Base-by-base conservation (phyloP, 1,140 invertebrate genomes). In the Heliconius congener region DNA sequence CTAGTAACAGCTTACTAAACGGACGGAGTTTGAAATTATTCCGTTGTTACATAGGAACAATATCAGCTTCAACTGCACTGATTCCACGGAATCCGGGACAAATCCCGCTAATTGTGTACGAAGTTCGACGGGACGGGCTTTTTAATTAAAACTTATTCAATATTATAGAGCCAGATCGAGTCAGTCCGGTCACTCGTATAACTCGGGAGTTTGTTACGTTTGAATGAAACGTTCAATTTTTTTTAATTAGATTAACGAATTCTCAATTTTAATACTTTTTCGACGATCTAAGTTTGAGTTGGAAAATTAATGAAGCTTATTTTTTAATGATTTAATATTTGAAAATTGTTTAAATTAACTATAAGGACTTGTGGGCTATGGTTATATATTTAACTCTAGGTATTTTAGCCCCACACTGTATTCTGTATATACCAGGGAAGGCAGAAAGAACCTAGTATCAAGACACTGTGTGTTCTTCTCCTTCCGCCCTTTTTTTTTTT, bases 141-240 rank as follows among this genome's bases (percentile, higher is more conserved):
- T 93, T 93, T 93, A 93, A 93, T 93, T 93, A 93, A 92, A 93
- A 93, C 90, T 93, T 92, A 90, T 92, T 93, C 89, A 89, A 92
- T 93, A 92, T 90, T 91, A 93, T 92, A 89, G 80, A 89, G 86
- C 86, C 83, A 73, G 79, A 85, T 85, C 84, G 80, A 85, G 83
- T 89, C 83, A 84, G 82, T 78, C 86, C 86, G 84, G 86, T 88
- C 86, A 84, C 81, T 85, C 75, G 84, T 80, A 87, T 86, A 84
- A 88, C 79, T 86, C 80, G 34, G 84, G 84, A 80, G 57, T 78
- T 80, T 71, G 77, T 83, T 81, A 83, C 77, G 80, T 76, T 82
- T 76, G 78, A 66, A 78, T 75, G 77, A 77, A 84, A 77, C 71
- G 80, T 73, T 82, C 79, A 81, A 84, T 87, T 87, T 84, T 86